Conservation (phyloP, 2,888 invertebrate species). For the Pachycephus smyrnensis region DNA sequence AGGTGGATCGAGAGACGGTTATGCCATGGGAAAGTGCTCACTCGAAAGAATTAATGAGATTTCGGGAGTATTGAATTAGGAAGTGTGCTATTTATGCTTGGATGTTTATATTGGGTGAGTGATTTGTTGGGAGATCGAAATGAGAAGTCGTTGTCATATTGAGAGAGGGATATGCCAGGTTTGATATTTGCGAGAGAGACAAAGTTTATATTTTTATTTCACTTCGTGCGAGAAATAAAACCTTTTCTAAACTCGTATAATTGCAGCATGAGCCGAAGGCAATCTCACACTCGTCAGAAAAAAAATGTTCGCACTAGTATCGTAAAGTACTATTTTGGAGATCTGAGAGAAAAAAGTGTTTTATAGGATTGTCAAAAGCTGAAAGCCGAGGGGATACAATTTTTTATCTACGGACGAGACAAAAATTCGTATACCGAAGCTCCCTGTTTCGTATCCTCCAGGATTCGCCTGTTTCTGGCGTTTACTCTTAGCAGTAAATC, state of each 20-base stretch:
- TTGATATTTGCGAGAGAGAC: neutral
- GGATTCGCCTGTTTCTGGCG: conserved; percentile 39
- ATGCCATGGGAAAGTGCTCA: neutral
- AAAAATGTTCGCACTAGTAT: no score
- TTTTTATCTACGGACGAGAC: neutral
- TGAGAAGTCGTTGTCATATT: neutral
- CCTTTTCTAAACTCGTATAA: no score
- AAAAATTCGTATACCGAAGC: neutral
- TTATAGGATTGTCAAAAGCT: neutral
- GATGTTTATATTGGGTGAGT: neutral
- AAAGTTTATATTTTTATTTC: no score
- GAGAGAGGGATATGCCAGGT: neutral
- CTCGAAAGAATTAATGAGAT: neutral
- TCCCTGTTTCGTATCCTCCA: neutral
- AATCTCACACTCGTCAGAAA: no score
- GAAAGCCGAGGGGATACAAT: neutral
- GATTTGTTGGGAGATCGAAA: neutral
- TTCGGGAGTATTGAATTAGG: neutral
- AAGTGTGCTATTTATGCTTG: neutral
- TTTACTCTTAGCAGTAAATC: conserved; percentile 38
- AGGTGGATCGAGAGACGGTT: neutral
- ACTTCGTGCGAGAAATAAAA: no score
- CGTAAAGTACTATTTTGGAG: no score
- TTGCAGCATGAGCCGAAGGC: no score
- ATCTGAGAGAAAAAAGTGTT: neutral